Evolutionary conservation across 2,797 vertebrate genomes (phyloP).

Genomic region (Parauchenoglanis punctatus): DNA sequence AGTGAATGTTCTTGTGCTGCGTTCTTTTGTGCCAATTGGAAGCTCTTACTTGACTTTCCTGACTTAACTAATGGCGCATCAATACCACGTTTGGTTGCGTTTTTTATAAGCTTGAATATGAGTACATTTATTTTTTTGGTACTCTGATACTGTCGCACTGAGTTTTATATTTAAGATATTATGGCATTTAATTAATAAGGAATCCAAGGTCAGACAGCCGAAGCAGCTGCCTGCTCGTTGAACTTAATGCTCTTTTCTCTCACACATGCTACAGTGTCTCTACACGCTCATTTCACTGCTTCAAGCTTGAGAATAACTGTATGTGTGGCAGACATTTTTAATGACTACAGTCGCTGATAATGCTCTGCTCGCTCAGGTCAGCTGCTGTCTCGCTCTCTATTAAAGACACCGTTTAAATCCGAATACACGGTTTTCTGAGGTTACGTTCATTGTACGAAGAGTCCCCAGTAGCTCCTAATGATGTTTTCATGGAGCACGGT

Average conservation of each 20-base stretch:
- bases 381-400: background rate
- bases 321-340: background rate
- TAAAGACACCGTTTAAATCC: background rate
- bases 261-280: background rate
- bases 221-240: background rate
- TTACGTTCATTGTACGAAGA: background rate
- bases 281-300: background rate
- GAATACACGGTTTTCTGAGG: background rate
- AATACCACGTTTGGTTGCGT: background rate
- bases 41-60: background rate
- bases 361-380: constrained; percentile 3
- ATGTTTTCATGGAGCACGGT: background rate
- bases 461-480: background rate
- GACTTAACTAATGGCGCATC: background rate
- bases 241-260: background rate
- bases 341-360: background rate
- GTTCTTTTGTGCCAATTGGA: background rate
- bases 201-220: background rate
- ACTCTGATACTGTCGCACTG: background rate
- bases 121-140: too few species aligned
- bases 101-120: background rate
- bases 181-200: background rate
- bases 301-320: background rate
- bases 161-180: background rate
- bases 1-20: background rate